Percentiles rank a stretch among this genome's conserved stretches.
These are phyloP conservation scores for human (Homo sapiens) DNA, from an alignment of 2,113 vertebrate genomes.

Conservation along the genomic window DNA sequence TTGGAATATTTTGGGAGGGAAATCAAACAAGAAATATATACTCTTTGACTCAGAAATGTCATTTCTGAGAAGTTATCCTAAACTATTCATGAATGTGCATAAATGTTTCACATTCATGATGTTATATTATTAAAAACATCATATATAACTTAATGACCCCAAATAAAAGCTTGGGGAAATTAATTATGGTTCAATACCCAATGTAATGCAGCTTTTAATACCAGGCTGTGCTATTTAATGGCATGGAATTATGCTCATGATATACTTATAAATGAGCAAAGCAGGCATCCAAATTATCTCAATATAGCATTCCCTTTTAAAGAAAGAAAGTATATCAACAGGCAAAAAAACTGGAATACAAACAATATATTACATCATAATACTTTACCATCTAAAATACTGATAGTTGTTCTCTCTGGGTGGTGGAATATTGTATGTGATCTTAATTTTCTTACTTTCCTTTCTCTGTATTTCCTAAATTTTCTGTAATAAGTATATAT, in stretches of 20 bases:
- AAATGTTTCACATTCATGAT: neutral
- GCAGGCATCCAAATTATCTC: neutral
- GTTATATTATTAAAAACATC: neutral
- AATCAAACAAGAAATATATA: neutral
- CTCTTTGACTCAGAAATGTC: neutral
- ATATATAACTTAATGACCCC: neutral
- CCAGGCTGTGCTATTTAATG: neutral
- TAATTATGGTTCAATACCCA: neutral
- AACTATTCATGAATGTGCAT: fast-evolving
- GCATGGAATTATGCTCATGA: neutral
- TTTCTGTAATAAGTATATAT: neutral
- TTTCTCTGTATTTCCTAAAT: neutral
- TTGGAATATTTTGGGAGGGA: neutral
- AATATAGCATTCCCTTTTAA: neutral
- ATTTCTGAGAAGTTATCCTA: neutral
- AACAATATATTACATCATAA: no score
- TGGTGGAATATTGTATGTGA: no score
- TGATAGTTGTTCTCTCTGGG: neutral
- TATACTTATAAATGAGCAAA: neutral
- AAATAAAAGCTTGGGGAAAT: neutral
- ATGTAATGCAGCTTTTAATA: neutral
- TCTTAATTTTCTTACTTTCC: neutral
- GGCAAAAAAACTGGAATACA: neutral
- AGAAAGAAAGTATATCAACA: neutral
- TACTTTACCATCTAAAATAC: neutral